These are phyloP conservation scores for Tenthredo amoena DNA, from an alignment of 2,888 invertebrate genomes.

Conservation along the genomic window DNA sequence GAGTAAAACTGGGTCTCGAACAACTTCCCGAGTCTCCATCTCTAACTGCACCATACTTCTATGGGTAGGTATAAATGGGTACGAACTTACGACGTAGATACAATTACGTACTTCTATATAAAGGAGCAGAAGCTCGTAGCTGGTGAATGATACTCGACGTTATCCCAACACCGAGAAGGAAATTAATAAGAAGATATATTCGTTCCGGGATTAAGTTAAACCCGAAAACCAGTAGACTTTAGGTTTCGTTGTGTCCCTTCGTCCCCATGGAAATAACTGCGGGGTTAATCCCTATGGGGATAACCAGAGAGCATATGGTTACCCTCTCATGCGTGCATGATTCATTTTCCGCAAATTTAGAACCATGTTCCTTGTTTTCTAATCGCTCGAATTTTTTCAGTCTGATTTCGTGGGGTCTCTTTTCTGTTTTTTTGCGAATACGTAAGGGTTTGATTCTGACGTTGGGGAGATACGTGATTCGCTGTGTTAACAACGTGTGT, in stretches of 20 bases:
- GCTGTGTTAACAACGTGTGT: neutral
- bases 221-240: neutral
- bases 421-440: neutral
- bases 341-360: neutral
- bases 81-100: neutral
- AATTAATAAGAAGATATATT: neutral
- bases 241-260: neutral
- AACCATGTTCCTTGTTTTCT: neutral
- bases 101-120: slow-evolving; percentile 41
- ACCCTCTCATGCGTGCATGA: neutral
- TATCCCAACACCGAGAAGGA: neutral
- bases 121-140: slow-evolving; percentile 1
- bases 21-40: slow-evolving; percentile 32
- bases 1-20: neutral
- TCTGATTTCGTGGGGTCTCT: neutral
- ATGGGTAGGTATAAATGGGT: slow-evolving; percentile 4
- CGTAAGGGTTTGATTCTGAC: neutral
- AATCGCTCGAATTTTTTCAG: neutral
- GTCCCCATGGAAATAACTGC: neutral
- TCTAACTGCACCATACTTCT: neutral
- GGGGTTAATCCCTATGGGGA: neutral
- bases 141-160: neutral
- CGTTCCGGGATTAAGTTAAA: neutral
- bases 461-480: neutral
- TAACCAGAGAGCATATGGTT: neutral